Evolutionary conservation across 1,140 invertebrate genomes (phyloP).

Genomic region (Pogonus chalceus): DNA sequence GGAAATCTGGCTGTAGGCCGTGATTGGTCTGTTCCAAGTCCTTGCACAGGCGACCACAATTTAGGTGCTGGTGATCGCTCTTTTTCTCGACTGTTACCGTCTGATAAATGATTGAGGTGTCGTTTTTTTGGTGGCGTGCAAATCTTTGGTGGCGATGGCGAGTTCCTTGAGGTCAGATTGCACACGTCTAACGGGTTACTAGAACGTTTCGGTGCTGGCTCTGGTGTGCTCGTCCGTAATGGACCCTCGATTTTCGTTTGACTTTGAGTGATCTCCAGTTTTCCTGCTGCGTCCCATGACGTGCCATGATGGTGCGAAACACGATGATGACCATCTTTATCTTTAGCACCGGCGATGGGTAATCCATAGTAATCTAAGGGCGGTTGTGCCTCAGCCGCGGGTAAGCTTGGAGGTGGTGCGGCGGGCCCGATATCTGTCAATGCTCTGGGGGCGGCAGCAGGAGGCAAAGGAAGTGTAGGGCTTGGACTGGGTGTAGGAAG

Average conservation of each 20-base stretch:
- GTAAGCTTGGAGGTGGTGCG: slow-evolving; percentile 9
- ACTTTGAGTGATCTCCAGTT: slow-evolving; percentile 18
- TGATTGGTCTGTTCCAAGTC: slow-evolving; percentile 28
- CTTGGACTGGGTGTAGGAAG: slow-evolving; percentile 21
- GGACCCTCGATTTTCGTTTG: slow-evolving; percentile 23
- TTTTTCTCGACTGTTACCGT: slow-evolving; percentile 11
- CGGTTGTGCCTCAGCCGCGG: slow-evolving; percentile 11
- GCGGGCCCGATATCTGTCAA: slow-evolving; percentile 4
- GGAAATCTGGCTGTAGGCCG: slow-evolving; percentile 27
- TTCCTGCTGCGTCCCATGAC: slow-evolving; percentile 11
- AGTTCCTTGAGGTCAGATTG: slow-evolving; percentile 54
- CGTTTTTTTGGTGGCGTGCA: slow-evolving; percentile 39
- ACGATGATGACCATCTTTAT: slow-evolving; percentile 3
- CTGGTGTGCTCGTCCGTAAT: slow-evolving; percentile 18
- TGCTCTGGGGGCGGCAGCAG: slow-evolving; percentile 16
- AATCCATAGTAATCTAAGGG: slow-evolving; percentile 3
- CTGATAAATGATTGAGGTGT: slow-evolving; percentile 25
- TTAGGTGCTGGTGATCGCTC: slow-evolving; percentile 24
- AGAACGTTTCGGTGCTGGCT: slow-evolving; percentile 29
- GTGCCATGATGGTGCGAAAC: neutral
- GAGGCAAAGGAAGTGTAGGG: slow-evolving; percentile 14
- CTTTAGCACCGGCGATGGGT: slow-evolving; percentile 7
- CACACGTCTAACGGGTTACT: slow-evolving; percentile 54
- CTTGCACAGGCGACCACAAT: slow-evolving; percentile 41
- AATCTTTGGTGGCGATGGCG: slow-evolving; percentile 25